A percentile compares a stretch with the other conserved stretches of the same genome.
These are phyloP conservation scores for Oreochromis aureus DNA, from an alignment of 2,113 vertebrate species.

Conservation along the genomic window DNA sequence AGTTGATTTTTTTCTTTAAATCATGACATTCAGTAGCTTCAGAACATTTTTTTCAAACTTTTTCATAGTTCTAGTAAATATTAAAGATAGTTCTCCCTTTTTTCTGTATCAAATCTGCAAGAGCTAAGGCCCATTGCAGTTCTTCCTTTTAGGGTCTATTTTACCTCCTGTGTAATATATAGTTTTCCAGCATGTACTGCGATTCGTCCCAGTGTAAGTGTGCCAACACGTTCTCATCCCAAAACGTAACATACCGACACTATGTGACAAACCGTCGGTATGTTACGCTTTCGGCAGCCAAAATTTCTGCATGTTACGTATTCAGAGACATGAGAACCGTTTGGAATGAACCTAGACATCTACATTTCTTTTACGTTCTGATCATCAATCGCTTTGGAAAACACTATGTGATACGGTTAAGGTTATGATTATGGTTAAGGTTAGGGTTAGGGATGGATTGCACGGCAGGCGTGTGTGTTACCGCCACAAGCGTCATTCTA, in stretches of 20 bases:
- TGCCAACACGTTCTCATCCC: neutral
- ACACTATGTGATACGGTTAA: neutral
- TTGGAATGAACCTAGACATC: neutral
- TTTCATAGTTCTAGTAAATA: neutral
- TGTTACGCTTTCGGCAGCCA: neutral
- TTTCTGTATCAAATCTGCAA: neutral
- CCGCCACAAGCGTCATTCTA: neutral
- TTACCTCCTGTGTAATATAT: neutral
- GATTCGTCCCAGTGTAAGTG: neutral
- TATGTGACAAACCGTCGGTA: neutral
- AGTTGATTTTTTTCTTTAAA: neutral
- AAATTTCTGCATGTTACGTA: neutral
- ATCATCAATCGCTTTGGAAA: neutral
- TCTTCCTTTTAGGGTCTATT: neutral
- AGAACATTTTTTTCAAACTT: accelerated
- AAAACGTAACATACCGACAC: neutral
- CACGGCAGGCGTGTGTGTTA: accelerated
- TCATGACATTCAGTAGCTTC: neutral
- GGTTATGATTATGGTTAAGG: neutral
- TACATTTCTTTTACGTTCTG: neutral
- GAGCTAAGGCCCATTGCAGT: neutral
- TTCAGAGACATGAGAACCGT: neutral
- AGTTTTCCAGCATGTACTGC: neutral
- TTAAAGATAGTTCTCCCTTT: neutral
- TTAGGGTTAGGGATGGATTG: neutral